Base-by-base conservation (phyloP, 2,888 invertebrate species). In the Tipula vernalis region DNA sequence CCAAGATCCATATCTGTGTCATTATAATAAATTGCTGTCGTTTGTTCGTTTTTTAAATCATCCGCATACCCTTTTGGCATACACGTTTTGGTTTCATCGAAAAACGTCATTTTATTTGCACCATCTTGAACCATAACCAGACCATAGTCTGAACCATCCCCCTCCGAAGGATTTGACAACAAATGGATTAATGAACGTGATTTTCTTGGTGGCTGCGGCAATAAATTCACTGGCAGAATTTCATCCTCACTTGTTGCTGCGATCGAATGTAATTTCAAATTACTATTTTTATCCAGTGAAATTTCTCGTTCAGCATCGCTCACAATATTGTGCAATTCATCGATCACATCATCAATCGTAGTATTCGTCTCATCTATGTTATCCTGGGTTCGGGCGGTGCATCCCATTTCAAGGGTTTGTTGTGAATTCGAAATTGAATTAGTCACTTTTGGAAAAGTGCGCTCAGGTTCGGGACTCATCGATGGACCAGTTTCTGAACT, bases 261-360 rank as follows among this genome's bases (percentile, higher is more conserved):
- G 10, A 51, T 36, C 85, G 4, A 5, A 5, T 1, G 15, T 44
- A 51, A 85, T 89, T 88, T 87, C 90, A 89, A n/a, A 88, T 86
- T 89, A 88, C 86, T 89, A 86, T 87, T 87, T 93, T 87, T 93
- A 92, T 51, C 86, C 4, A 88, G 89, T 10, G 89, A 88, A 8
- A 91, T 91, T 91, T 95, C 94, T 0, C 95, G 95, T 91, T 97
- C 96, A 0, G 96, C 96, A 89, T 96, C 96, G 89, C 96, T 96
- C 0, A 96, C 96, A 88, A 97, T 96, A 89, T 96, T 96, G 88
- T 95, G 93, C 51, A 97, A 91, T 90, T 97, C 96, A 91, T 96
- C 96, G 89, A 97, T 96, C 1, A 96, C 97, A 91, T 96, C 96
- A 89, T 97, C 96, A 88, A 97, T 96, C 2, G 96, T 96, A 0